Conservation (phyloP, 2,113 vertebrate species). For the Chionodraco myersi region DNA sequence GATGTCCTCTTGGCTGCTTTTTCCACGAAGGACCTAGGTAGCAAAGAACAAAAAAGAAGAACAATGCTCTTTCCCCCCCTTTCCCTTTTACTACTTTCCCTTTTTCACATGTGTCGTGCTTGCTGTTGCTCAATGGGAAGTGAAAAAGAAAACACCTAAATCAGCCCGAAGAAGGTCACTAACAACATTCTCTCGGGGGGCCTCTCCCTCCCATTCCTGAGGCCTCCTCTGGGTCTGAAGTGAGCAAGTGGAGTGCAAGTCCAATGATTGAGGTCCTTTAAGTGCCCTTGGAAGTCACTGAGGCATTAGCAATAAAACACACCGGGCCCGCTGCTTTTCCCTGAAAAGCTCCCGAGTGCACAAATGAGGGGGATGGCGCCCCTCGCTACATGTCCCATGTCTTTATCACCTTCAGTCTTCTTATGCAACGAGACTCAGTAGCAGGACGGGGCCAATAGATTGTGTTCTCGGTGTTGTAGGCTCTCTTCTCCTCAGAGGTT, state of each 20-base stretch:
- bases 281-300: slow-evolving; percentile 74
- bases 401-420: slow-evolving; percentile 40
- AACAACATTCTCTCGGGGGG: slow-evolving; percentile 49
- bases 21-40: slow-evolving; percentile 28
- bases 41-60: slow-evolving; percentile 62
- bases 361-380: slow-evolving; percentile 68
- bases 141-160: slow-evolving; percentile 74
- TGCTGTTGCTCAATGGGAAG: slow-evolving; percentile 55
- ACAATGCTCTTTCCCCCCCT: slow-evolving; percentile 42
- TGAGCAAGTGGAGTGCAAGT: slow-evolving; percentile 68
- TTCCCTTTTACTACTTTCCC: slow-evolving; percentile 41
- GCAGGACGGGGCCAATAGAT: slow-evolving; percentile 36
- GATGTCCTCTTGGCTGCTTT: slow-evolving; percentile 59
- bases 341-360: slow-evolving; percentile 57
- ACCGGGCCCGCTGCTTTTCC: slow-evolving; percentile 58
- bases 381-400: slow-evolving; percentile 55
- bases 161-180: slow-evolving; percentile 67
- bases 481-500: slow-evolving; percentile 37
- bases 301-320: slow-evolving; percentile 81
- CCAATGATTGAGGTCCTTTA: slow-evolving; percentile 71
- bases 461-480: slow-evolving; percentile 49
- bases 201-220: slow-evolving; percentile 33
- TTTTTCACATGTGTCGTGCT: slow-evolving; percentile 75
- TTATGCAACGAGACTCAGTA: slow-evolving; percentile 53
- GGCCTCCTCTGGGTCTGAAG: slow-evolving; percentile 68